Evolutionary conservation across 2,113 vertebrate species (phyloP), one percentile per base, ranked within the genome.

Genomic region (Psilopsiagon aymara): DNA sequence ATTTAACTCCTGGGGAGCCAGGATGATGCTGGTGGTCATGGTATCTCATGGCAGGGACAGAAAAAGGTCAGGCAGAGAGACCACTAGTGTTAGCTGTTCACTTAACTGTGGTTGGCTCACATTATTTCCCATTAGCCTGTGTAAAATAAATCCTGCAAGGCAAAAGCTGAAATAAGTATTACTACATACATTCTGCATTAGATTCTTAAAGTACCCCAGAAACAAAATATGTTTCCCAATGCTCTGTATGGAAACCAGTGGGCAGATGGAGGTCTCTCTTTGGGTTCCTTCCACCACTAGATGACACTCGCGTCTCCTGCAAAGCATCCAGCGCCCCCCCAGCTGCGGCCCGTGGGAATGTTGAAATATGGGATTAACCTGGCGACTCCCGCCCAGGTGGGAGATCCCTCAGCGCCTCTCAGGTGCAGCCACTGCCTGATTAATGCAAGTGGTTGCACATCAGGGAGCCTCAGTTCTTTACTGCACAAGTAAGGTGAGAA

Each of bases 281-380:
- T 62, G 44, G 89, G 81, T 37, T 79, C 44, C 9, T 69, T 94
- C 94, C 78, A 79, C 93, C 93, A 91, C 91, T 85, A 97, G 93
- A 49, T 94, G 93, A 95, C 93, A 85, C 55, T 85, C 57, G 5
- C 79, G 84, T 14, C 62, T 82, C 70, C 85, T 23, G 35, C 25
- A 89, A 95, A 86, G 43, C 28, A 33, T 86, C 55, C 41, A 18
- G 43, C 19, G 1, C 10, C 51, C 23, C 41, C 37, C 12, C 13
- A 11, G 4, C 33, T 5, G 8, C 16, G 46, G 68, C 37, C 78
- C 59, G 66, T 57, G 60, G 75, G 94, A 52, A 55, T 25, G 66
- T 20, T 21, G 35, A 86, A 39, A 73, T 4, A 29, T 18, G 64
- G 51, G 18, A 64, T 69, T 37, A 92, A 84, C 41, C 39, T 41